Conservation (phyloP, 2,113 vertebrate species). For the Meriones unguiculatus region DNA sequence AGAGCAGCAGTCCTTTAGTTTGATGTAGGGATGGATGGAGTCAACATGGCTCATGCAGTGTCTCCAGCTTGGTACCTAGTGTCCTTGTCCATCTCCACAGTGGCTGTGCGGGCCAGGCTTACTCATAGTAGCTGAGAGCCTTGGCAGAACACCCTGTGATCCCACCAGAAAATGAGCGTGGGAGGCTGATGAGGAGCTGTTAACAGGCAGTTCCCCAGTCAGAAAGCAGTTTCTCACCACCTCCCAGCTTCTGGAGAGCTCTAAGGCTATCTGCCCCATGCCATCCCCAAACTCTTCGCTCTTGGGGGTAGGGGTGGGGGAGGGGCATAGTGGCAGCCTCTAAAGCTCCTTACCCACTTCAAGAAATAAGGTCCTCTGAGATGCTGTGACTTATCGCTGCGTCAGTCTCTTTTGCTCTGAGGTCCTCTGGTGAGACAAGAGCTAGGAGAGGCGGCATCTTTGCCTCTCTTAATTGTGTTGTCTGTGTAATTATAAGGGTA, state of each 20-base stretch:
- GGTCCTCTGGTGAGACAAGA: neutral
- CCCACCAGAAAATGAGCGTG: neutral
- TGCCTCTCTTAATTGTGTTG: neutral
- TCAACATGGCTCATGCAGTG: fast-evolving
- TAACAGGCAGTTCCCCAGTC: neutral
- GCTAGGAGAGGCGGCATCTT: neutral
- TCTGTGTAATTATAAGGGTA: neutral
- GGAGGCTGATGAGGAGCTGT: neutral
- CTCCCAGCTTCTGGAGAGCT: neutral
- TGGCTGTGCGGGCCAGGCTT: neutral
- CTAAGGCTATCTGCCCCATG: neutral
- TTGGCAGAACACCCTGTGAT: constrained; percentile 18
- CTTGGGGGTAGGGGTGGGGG: neutral
- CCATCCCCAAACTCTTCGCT: neutral
- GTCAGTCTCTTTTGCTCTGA: neutral
- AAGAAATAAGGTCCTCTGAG: neutral
- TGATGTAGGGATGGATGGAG: neutral
- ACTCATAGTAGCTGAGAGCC: fast-evolving
- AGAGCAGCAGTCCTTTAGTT: neutral
- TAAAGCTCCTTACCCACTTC: neutral
- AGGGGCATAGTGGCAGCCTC: neutral
- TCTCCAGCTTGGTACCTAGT: neutral
- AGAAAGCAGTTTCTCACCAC: neutral
- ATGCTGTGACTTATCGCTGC: neutral
- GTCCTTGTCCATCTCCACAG: neutral